Base-by-base conservation (phyloP, 2,113 vertebrate genomes). In the Probosciger aterrimus region DNA sequence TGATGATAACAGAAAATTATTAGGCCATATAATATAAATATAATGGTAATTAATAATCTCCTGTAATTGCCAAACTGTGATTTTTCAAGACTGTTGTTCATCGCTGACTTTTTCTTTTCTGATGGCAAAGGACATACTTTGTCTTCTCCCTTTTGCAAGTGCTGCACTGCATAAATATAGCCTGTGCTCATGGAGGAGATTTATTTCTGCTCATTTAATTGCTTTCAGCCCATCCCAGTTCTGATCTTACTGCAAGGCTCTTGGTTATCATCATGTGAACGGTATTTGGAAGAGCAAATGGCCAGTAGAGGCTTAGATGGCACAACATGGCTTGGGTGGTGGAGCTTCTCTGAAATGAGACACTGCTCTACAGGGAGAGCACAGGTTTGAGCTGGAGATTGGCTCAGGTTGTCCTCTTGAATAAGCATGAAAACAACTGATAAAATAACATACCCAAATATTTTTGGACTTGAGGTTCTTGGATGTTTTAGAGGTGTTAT, bases 1-100 rank as follows among this genome's bases (percentile, higher is more conserved):
- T 86, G 88, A 80, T 93, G 76, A 91, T 96, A 92, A 86, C 71
- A 88, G 79, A 73, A 86, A 81, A 78, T 86, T 91, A 92, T 86
- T 78, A 91, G 93, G n/a, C 39, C 44, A 19, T 88, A 63, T 91
- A 78, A 71, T 86, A 77, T 94, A 93, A 91, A 82, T 93, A 49
- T 50, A 33, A 82, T 88, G 60, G 46, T 75, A 91, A 91, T 96
- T 86, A 93, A 81, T 93, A 81, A 91, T 84, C 55, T 93, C 25
- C 41, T 50, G 7, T 70, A 88, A 65, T 60, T 73, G 86, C 76
- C 86, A 63, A 86, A 57, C 59, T 46, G 44, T 55, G 43, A 46
- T 81, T 83, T 90, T 92, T 75, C 35, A 92, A 93, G 80, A 19
- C 55, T 75, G 19, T 86, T 67, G 71, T 67, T 93, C 70, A 70